A percentile compares a stretch with the other conserved stretches of the same genome.
Conservation (phyloP, 2,797 vertebrate species). For the Scolopax bukidnonensis region DNA sequence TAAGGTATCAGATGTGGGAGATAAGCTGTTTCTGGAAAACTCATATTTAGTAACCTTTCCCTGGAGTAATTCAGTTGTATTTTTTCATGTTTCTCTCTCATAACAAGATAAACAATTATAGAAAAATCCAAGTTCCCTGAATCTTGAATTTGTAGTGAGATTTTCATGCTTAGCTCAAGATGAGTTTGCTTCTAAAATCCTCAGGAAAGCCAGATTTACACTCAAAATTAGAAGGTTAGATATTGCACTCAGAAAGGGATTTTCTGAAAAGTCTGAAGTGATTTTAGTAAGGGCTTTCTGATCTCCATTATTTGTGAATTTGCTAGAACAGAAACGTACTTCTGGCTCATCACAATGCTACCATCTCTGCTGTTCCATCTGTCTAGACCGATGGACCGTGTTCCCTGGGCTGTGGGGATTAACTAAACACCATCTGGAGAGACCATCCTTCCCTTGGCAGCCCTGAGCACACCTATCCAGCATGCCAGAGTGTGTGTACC, state of each 20-base stretch:
- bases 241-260: neutral
- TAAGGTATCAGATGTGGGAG: neutral
- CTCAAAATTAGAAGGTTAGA: neutral
- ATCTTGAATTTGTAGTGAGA: neutral
- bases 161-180: neutral
- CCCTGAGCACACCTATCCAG: fast-evolving
- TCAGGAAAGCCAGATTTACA: conserved; percentile 26
- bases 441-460: fast-evolving
- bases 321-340: neutral
- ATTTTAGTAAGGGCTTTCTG: neutral
- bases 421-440: neutral
- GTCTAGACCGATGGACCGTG: too few species aligned
- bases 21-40: neutral
- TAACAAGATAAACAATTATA: neutral
- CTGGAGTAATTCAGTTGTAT: neutral
- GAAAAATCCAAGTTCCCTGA: neutral
- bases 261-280: neutral
- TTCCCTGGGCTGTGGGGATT: neutral
- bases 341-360: neutral
- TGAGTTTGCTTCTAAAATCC: neutral
- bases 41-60: neutral
- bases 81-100: neutral
- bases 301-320: neutral
- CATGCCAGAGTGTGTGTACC: conserved; percentile 73
- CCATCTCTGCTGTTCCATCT: neutral